Evolutionary conservation across 2,888 invertebrate species (phyloP).

Genomic region (Aporophyla nigra): DNA sequence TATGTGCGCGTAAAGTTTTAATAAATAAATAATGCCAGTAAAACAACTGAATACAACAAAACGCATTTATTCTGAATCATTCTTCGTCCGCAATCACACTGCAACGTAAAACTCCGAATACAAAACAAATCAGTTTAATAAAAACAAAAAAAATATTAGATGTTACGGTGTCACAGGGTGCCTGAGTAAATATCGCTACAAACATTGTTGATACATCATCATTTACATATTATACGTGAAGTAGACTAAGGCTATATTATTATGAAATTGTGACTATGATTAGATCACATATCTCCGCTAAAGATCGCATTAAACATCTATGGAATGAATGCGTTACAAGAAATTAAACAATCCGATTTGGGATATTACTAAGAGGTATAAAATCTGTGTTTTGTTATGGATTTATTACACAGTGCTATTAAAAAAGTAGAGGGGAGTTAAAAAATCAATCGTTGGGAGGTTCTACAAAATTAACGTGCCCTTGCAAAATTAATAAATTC

Average conservation of each 20-base stretch:
- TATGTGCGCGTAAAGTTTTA: neutral
- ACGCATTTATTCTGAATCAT: slow-evolving; percentile 70
- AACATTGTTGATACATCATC: slow-evolving; percentile 27
- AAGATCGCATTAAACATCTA: slow-evolving; percentile 35
- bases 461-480: slow-evolving; percentile 18
- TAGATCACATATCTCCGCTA: slow-evolving; percentile 31
- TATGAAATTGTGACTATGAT: slow-evolving; percentile 47
- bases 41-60: slow-evolving; percentile 64
- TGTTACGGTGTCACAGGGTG: slow-evolving; percentile 45
- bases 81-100: slow-evolving; percentile 59
- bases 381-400: neutral
- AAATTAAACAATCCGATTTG: slow-evolving; percentile 30
- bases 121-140: slow-evolving; percentile 60
- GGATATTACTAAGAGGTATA: neutral
- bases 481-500: slow-evolving; percentile 30
- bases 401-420: neutral
- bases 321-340: slow-evolving; percentile 49
- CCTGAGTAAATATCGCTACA: slow-evolving; percentile 48
- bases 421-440: neutral
- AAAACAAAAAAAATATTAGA: slow-evolving; percentile 49
- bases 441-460: neutral
- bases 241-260: slow-evolving; percentile 44
- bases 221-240: slow-evolving; percentile 36
- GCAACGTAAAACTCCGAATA: slow-evolving; percentile 66
- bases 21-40: slow-evolving; percentile 17